Evolutionary conservation across 2,888 invertebrate genomes (phyloP), one percentile per base, ranked within the genome.

Genomic region (Saturnia pavonia): DNA sequence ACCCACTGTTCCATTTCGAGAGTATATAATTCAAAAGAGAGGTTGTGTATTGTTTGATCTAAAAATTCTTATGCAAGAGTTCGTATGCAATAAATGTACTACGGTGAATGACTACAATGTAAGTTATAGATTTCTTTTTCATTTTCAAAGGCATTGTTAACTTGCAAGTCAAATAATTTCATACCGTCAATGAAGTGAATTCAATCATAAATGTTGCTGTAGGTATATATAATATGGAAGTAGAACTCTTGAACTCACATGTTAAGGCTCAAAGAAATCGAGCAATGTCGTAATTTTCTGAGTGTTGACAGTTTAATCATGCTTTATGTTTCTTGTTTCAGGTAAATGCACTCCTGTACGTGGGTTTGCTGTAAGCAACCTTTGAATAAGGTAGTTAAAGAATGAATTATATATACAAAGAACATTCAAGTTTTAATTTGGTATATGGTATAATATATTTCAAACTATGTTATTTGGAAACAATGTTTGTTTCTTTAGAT

Each of bases 11-110:
- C 70, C 54, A 67, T 67, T 66, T 67, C 54, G 45, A 70, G 51
- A 40, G 51, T 54, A 70, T 68, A 43, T 60, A 79, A 77, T n/a
- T 54, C 54, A 54, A n/a, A 54, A 22, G 54, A 54, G 54, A 22
- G 54, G 78, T 75, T 54, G 22, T 72, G 79, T 80, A 85, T 87
- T 91, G 89, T 91, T 90, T 87, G 78, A 81, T 83, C 81, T 79
- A 84, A 77, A 80, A 83, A 90, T 90, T 85, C 87, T 54, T 84
- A 78, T 74, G 76, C 81, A 77, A 80, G 78, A 82, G 78, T 71
- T 75, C 67, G 78, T 83, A 84, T 81, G 82, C 81, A 84, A 85
- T 78, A 54, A 40, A 67, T n/a, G n/a, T n/a, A n/a, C n/a, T n/a
- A n/a, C n/a, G n/a, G n/a, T n/a, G n/a, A n/a, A n/a, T n/a, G 67